These are phyloP conservation scores for Natator depressus DNA, from an alignment of 2,113 vertebrate species.

Conservation along the genomic window DNA sequence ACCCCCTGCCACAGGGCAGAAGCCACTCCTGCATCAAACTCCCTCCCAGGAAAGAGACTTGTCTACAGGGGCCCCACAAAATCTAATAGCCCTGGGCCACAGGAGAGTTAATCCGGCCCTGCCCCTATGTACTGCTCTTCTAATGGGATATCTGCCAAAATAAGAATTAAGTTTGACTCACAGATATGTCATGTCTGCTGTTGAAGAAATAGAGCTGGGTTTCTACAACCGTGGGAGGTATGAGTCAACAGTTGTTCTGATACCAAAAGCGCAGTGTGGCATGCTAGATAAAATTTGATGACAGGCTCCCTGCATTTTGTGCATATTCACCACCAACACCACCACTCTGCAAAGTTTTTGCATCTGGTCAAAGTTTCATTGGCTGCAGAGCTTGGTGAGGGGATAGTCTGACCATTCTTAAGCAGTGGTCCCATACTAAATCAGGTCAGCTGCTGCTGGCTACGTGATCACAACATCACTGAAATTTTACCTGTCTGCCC, in stretches of 20 bases:
- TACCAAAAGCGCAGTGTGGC: not conserved
- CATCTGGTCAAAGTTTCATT: not conserved
- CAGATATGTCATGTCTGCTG: not conserved
- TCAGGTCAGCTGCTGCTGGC: not conserved
- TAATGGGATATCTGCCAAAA: not conserved
- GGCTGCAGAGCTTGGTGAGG: not conserved
- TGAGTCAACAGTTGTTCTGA: not conserved
- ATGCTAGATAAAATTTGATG: not conserved
- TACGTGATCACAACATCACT: not conserved
- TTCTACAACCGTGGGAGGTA: not conserved
- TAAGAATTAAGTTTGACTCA: not conserved
- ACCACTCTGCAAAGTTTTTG: not conserved
- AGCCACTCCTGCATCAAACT: no score
- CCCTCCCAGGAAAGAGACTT: no score
- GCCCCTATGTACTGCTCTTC: not conserved
- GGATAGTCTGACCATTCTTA: not conserved
- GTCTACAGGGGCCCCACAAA: no score
- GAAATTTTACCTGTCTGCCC: not conserved
- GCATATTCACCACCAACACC: not conserved
- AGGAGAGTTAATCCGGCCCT: no score
- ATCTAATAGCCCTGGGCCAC: no score
- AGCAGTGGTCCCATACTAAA: not conserved
- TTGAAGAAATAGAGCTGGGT: not conserved
- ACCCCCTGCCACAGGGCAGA: no score
- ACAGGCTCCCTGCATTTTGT: not conserved